Evolutionary conservation across 2,888 invertebrate genomes (phyloP).

Genomic region (Acleris laterana): DNA sequence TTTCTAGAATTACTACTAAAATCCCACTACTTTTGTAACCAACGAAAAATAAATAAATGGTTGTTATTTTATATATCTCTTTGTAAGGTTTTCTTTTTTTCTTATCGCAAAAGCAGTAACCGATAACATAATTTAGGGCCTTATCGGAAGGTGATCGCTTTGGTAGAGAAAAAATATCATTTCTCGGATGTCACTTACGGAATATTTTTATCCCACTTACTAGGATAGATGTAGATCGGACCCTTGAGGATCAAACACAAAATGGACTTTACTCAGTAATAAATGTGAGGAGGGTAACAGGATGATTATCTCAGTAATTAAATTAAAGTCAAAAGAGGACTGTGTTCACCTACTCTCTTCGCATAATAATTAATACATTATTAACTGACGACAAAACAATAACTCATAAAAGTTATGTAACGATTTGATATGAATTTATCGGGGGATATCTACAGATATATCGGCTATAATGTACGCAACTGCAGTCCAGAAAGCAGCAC

Average conservation of each 20-base stretch:
- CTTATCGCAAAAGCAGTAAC: conserved; percentile 54
- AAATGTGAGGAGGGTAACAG: conserved; percentile 4
- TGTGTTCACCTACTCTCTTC: neutral
- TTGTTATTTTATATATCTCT: neutral
- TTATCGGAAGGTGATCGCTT: conserved; percentile 59
- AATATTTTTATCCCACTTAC: conserved; percentile 23
- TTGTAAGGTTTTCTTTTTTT: conserved; percentile 53
- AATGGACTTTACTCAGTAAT: neutral
- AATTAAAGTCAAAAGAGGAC: neutral
- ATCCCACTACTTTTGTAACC: too few relatives aligned
- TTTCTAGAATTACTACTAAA: too few relatives aligned
- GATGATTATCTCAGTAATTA: conserved; percentile 6
- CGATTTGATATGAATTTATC: conserved; percentile 48
- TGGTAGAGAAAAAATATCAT: conserved; percentile 50
- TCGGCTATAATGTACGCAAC: conserved; percentile 92
- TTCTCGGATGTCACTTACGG: conserved; percentile 40
- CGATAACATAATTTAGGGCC: conserved; percentile 65
- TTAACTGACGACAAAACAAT: neutral
- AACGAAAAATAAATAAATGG: conserved; percentile 5
- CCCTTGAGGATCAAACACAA: conserved; percentile 5
- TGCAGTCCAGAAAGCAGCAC: conserved; percentile 91
- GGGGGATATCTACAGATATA: conserved; percentile 87
- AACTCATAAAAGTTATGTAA: too few relatives aligned
- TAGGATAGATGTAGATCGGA: conserved; percentile 5
- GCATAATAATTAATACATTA: neutral